Percentiles rank a stretch among this genome's conserved stretches.
These are phyloP conservation scores for Clavelina lepadiformis DNA, from an alignment of 23 tunicate genomes.

Conservation along the genomic window DNA sequence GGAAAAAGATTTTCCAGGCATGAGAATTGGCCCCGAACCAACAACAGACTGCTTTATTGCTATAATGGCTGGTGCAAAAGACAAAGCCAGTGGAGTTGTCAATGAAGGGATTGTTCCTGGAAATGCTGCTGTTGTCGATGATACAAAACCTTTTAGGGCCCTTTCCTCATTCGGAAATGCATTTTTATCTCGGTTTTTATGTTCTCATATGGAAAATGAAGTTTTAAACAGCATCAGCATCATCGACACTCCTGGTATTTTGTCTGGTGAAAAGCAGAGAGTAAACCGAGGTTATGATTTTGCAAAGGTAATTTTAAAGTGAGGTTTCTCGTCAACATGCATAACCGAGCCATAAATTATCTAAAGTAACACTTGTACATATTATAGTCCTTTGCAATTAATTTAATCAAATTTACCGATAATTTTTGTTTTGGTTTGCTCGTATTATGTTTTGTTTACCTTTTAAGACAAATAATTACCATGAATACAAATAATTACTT, in stretches of 20 bases:
- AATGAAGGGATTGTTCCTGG: constrained; percentile 99
- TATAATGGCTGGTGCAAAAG: constrained; percentile 90
- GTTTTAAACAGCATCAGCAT: constrained; percentile 91
- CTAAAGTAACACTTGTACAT: too few species aligned
- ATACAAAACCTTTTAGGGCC: constrained; percentile 90
- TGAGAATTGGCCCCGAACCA: constrained; percentile 99
- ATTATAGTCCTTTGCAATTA: too few species aligned
- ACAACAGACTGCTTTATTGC: constrained; percentile 99
- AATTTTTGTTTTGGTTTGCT: too few species aligned
- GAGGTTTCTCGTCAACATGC: too few species aligned
- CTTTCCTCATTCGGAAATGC: constrained; percentile 94
- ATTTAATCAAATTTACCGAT: too few species aligned
- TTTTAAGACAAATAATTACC: too few species aligned
- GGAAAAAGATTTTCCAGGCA: constrained; percentile 97
- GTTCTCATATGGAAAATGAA: constrained; percentile 91
- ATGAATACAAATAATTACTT: too few species aligned
- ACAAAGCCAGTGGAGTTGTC: constrained; percentile 59
- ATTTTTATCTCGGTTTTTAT: constrained; percentile 81
- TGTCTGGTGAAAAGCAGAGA: constrained; percentile 98
- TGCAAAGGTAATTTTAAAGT: constrained; percentile 77
- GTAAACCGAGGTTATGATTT: constrained; percentile 98
- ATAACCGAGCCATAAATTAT: too few species aligned
- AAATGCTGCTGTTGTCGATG: constrained; percentile 93
- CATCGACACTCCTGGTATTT: constrained; percentile 98
- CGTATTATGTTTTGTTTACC: too few species aligned